Conservation (phyloP, 2,113 vertebrate species). For the Poeciliopsis retropinna region DNA sequence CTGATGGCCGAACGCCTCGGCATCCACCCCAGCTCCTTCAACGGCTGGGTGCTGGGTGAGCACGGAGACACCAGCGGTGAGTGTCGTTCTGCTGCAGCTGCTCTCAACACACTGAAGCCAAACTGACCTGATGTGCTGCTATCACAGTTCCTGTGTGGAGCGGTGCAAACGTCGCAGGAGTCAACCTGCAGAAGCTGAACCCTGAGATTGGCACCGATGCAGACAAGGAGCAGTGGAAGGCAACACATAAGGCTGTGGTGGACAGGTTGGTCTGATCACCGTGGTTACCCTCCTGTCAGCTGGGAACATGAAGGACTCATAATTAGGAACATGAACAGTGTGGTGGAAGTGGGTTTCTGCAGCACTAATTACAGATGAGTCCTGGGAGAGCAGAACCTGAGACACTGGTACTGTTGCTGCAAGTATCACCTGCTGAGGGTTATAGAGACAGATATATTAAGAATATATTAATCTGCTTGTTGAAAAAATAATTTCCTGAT, state of each 20-base stretch:
- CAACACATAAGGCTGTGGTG: constrained; percentile 92
- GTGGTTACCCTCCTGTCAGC: too few species aligned
- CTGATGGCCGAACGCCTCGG: constrained; percentile 92
- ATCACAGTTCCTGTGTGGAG: constrained; percentile 94
- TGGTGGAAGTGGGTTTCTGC: too few species aligned
- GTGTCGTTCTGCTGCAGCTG: constrained; percentile 25
- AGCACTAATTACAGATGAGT: too few species aligned
- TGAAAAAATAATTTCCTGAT: too few species aligned
- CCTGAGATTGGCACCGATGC: constrained; percentile 88
- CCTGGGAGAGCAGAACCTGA: too few species aligned
- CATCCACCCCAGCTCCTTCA: constrained; percentile 91
- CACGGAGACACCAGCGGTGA: constrained; percentile 97
- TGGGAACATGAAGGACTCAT: too few species aligned
- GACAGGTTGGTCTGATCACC: constrained; percentile 82
- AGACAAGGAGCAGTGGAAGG: constrained; percentile 92
- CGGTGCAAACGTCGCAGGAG: constrained; percentile 92
- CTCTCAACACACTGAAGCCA: background rate
- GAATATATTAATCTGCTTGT: too few species aligned
- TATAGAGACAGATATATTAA: too few species aligned
- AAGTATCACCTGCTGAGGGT: too few species aligned
- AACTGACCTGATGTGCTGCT: background rate
- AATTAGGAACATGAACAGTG: too few species aligned
- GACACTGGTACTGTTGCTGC: too few species aligned
- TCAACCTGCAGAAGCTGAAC: constrained; percentile 91
- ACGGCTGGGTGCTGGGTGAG: constrained; percentile 97